A percentile compares a stretch with the other conserved stretches of the same genome.
phyloP scores from a whole-genome alignment of 2,797 vertebrate species.

The Alca torda region DNA sequence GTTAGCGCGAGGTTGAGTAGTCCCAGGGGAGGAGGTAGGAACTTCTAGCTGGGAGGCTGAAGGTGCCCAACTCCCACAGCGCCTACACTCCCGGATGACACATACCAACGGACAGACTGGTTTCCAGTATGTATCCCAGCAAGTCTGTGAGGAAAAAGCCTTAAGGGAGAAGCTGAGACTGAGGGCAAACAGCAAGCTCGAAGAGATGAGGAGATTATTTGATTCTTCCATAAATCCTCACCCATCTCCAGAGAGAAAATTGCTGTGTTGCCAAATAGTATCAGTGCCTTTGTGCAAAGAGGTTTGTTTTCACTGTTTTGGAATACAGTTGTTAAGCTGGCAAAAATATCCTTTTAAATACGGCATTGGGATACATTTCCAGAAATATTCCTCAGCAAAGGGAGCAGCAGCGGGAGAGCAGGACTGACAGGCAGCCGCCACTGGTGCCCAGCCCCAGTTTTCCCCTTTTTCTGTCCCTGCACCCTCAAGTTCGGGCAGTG shows the following conservation, averaged over 20 bases:
- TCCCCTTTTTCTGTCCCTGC: background rate
- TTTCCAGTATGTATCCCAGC: background rate
- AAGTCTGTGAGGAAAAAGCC: background rate
- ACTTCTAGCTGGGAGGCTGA: background rate
- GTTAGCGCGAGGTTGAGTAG: background rate
- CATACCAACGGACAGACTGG: accelerated
- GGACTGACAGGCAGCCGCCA: background rate
- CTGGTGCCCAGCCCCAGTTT: background rate
- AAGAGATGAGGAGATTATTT: background rate
- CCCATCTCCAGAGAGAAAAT: background rate
- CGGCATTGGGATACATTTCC: background rate
- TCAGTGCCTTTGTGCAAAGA: background rate
- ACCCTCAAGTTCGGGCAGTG: background rate
- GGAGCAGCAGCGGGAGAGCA: background rate
- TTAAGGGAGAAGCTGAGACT: background rate
- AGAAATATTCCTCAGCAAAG: background rate
- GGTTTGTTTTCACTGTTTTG: background rate
- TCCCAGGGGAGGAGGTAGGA: background rate
- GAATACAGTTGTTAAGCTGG: background rate
- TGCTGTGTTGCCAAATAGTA: background rate
- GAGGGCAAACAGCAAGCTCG: background rate
- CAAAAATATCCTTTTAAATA: background rate
- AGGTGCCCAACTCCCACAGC: background rate
- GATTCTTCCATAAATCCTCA: background rate
- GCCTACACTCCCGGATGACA: background rate